Conservation (phyloP, 2,888 invertebrate species). For the Lissonota sp. region DNA sequence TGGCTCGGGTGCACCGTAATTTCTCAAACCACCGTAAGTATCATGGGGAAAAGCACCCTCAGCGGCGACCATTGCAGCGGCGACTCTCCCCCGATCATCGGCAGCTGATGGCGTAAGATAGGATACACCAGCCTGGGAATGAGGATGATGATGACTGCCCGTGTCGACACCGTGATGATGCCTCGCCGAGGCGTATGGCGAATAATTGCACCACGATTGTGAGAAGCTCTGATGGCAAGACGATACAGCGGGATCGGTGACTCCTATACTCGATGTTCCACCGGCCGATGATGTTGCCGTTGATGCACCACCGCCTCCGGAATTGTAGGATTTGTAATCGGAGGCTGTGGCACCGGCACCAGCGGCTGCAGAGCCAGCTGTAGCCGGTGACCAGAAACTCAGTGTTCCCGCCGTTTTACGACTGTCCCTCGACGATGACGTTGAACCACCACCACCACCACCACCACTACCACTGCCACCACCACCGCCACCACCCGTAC, state of each 20-base stretch:
- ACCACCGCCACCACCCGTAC: slow-evolving; percentile 16
- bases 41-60: slow-evolving; percentile 90
- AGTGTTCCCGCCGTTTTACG: slow-evolving; percentile 85
- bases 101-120: slow-evolving; percentile 87
- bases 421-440: slow-evolving; percentile 86
- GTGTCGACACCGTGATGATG: slow-evolving; percentile 85
- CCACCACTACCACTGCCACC: not conserved
- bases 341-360: slow-evolving; percentile 85
- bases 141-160: slow-evolving; percentile 86
- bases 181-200: slow-evolving; percentile 86
- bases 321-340: slow-evolving; percentile 78
- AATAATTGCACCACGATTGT: slow-evolving; percentile 91
- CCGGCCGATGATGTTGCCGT: slow-evolving; percentile 85
- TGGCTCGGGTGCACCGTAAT: slow-evolving; percentile 89
- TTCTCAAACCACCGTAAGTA: slow-evolving; percentile 89
- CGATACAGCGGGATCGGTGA: slow-evolving; percentile 85
- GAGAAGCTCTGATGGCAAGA: slow-evolving; percentile 89
- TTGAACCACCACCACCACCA: slow-evolving; percentile 63
- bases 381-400: slow-evolving; percentile 89
- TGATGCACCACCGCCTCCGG: slow-evolving; percentile 86
- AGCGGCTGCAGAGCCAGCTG: slow-evolving; percentile 83
- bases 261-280: slow-evolving; percentile 71
- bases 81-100: slow-evolving; percentile 89
- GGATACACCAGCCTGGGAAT: slow-evolving; percentile 85
- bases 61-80: slow-evolving; percentile 85